These are phyloP conservation scores for Zophobas morio DNA, from an alignment of 1,140 invertebrate species.

Conservation along the genomic window DNA sequence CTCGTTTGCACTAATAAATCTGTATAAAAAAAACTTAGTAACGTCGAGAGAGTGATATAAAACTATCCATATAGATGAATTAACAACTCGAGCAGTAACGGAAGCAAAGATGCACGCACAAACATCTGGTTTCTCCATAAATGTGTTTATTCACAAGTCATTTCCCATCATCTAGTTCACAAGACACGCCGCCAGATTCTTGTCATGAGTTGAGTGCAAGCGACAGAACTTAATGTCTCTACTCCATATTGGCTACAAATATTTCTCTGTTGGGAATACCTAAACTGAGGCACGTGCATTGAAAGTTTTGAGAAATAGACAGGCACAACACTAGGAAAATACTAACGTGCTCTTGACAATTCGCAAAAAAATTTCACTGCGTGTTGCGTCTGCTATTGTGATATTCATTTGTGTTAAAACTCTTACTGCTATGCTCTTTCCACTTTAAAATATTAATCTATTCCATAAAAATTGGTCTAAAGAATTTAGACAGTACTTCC, in stretches of 20 bases:
- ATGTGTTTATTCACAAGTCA: conserved; percentile 40
- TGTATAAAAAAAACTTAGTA: conserved; percentile 40
- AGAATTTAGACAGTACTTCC: no score
- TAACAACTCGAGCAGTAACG: conserved; percentile 37
- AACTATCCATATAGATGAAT: conserved; percentile 27
- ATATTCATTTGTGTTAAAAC: no score
- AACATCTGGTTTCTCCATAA: conserved; percentile 48
- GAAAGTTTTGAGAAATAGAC: neutral
- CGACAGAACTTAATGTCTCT: conserved; percentile 31
- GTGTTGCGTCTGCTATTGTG: no score
- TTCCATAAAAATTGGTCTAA: no score
- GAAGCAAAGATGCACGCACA: conserved; percentile 45
- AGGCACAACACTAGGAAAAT: no score
- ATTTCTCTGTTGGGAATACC: conserved; percentile 50
- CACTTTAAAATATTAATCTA: no score
- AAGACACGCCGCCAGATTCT: conserved; percentile 41
- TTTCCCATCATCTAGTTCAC: conserved; percentile 54
- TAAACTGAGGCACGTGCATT: neutral
- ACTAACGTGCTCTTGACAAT: no score
- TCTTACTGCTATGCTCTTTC: no score
- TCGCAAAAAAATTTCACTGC: no score
- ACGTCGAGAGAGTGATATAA: conserved; percentile 12
- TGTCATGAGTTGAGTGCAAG: conserved; percentile 33
- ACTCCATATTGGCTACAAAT: conserved; percentile 49
- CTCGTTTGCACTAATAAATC: neutral